These are phyloP conservation scores for Ianthella basta DNA, from an alignment of 37 sponge, comb jelly and placozoan genomes.

Conservation along the genomic window DNA sequence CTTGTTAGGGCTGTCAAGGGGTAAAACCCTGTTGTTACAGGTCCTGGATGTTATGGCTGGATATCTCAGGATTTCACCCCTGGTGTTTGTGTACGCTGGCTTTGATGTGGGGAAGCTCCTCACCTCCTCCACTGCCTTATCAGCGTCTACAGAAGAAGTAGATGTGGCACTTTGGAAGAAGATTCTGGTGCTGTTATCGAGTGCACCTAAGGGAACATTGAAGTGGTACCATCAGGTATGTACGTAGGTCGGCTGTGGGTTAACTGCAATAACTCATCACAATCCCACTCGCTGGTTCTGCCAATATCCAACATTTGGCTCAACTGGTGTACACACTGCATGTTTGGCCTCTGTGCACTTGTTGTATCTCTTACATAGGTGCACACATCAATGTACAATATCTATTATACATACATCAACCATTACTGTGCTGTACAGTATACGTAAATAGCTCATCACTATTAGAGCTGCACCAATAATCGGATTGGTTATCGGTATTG, in stretches of 20 bases:
- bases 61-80: constrained; percentile 63
- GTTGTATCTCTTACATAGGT: too few relatives aligned
- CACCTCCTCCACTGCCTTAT: constrained; percentile 1
- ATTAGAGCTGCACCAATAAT: too few relatives aligned
- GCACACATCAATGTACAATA: too few relatives aligned
- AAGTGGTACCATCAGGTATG: constrained; percentile 31
- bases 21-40: constrained; percentile 13
- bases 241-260: not conserved
- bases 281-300: too few relatives aligned
- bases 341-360: too few relatives aligned
- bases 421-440: too few relatives aligned
- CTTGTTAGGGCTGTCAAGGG: not conserved
- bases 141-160: too few relatives aligned
- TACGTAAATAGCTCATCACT: too few relatives aligned
- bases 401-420: too few relatives aligned
- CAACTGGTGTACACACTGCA: too few relatives aligned
- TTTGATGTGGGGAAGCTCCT: constrained; percentile 62
- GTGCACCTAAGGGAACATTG: not conserved
- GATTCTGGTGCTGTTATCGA: not conserved
- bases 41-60: constrained; percentile 40
- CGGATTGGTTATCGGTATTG: too few relatives aligned
- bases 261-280: not conserved
- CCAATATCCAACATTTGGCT: too few relatives aligned
- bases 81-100: constrained; percentile 47
- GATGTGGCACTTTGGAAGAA: not conserved